These are phyloP conservation scores for Dromius quadrimaculatus DNA, from an alignment of 2,888 invertebrate genomes.

Conservation along the genomic window DNA sequence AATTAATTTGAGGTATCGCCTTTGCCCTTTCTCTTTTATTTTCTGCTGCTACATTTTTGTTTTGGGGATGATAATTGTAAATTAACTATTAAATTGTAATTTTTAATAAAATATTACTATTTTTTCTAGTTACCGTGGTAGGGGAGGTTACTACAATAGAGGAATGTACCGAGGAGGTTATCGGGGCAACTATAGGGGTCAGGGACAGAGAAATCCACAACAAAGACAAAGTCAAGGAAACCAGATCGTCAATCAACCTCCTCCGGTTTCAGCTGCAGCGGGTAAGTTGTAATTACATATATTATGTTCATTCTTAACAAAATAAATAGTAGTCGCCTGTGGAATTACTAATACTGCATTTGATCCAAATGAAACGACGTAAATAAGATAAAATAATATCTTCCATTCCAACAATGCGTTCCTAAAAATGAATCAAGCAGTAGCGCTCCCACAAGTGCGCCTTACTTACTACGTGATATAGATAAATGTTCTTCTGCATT, in stretches of 20 bases:
- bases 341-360: background rate
- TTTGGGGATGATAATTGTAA: background rate
- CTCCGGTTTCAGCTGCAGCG: constrained; percentile 56
- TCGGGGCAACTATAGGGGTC: constrained; percentile 66
- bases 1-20: too few species aligned
- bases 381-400: too few species aligned
- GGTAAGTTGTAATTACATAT: constrained; percentile 48
- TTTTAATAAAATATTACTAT: background rate
- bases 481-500: too few species aligned
- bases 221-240: constrained; percentile 52
- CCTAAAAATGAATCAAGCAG: too few species aligned
- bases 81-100: background rate
- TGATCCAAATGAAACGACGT: too few species aligned
- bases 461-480: too few species aligned
- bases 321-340: background rate
- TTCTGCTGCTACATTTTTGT: background rate
- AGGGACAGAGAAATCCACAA: constrained; percentile 54
- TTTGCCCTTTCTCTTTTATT: background rate
- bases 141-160: constrained; percentile 71
- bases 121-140: constrained; percentile 70
- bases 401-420: too few species aligned
- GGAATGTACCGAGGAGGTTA: constrained; percentile 69
- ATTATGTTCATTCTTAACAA: background rate
- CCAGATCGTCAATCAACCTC: constrained; percentile 51
- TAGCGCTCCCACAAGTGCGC: too few species aligned